phyloP scores from a whole-genome alignment of 2,888 invertebrate species.

The Pristionchus japonicus region DNA sequence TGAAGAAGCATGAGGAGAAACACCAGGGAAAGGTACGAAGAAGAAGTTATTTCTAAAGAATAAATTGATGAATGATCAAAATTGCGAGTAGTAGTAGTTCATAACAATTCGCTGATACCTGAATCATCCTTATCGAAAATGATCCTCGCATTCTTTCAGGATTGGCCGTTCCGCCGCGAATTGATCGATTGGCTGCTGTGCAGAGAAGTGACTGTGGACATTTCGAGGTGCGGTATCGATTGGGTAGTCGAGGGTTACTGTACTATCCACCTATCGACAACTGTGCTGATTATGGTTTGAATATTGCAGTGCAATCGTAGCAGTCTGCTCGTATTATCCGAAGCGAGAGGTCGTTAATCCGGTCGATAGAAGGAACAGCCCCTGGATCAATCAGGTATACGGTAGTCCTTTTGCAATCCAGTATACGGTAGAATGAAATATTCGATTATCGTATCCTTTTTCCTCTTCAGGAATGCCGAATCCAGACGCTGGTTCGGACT shows the following conservation, averaged over 20 bases:
- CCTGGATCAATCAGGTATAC: slow-evolving; percentile 24
- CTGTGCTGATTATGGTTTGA: not conserved
- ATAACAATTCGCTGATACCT: too few relatives aligned
- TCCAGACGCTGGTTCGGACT: not conserved
- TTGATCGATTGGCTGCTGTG: slow-evolving; percentile 25
- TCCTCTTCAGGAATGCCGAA: not conserved
- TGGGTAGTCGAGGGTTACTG: not conserved
- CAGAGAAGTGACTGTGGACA: not conserved
- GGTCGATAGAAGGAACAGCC: not conserved
- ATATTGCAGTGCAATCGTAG: slow-evolving; percentile 5
- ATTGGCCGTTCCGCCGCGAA: slow-evolving; percentile 11
- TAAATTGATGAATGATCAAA: not conserved
- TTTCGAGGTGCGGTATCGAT: not conserved
- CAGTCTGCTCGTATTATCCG: slow-evolving; percentile 6
- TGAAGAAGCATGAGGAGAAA: not conserved
- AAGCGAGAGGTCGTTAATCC: not conserved
- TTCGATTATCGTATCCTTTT: too few relatives aligned
- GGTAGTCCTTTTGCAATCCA: too few relatives aligned
- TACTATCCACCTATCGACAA: not conserved
- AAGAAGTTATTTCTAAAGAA: too few relatives aligned
- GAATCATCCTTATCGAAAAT: too few relatives aligned
- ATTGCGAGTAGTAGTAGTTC: too few relatives aligned
- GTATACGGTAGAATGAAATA: too few relatives aligned
- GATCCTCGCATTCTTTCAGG: not conserved
- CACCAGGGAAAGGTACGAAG: slow-evolving; percentile 9